Conservation (phyloP, 2,113 vertebrate species). For the Zapus hudsonius region DNA sequence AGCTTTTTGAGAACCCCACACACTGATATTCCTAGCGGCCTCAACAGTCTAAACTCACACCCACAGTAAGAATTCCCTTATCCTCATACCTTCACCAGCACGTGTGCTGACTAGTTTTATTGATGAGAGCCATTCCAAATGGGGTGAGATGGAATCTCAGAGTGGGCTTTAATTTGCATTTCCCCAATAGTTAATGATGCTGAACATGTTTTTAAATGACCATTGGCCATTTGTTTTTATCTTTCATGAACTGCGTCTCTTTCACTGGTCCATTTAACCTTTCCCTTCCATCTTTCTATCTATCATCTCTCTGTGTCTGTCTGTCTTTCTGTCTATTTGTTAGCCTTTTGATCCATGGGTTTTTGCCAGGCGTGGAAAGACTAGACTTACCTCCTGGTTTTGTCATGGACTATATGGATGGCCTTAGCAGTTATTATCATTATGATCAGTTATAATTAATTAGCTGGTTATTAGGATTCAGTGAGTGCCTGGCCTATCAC, state of each 20-base stretch:
- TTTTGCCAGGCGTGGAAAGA: background rate
- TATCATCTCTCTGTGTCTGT: no score
- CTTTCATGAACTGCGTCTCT: background rate
- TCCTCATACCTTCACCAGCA: background rate
- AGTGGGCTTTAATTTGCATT: constrained; percentile 34
- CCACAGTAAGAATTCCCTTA: background rate
- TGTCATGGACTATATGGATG: background rate
- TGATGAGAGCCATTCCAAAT: no score
- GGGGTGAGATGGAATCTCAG: background rate
- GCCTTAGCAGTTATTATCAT: background rate
- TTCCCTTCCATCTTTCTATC: no score
- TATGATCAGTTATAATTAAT: no score
- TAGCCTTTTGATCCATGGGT: background rate
- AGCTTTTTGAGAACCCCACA: no score
- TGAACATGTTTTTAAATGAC: background rate
- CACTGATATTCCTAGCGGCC: no score
- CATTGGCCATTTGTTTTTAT: background rate
- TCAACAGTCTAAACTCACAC: no score
- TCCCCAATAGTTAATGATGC: constrained; percentile 10
- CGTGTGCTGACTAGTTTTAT: no score
- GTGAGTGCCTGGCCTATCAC: background rate
- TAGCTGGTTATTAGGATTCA: background rate
- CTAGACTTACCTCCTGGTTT: background rate
- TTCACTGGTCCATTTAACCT: background rate
- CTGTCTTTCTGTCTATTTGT: no score